Conservation (phyloP, 2,797 vertebrate genomes). For the Falco concolor region DNA sequence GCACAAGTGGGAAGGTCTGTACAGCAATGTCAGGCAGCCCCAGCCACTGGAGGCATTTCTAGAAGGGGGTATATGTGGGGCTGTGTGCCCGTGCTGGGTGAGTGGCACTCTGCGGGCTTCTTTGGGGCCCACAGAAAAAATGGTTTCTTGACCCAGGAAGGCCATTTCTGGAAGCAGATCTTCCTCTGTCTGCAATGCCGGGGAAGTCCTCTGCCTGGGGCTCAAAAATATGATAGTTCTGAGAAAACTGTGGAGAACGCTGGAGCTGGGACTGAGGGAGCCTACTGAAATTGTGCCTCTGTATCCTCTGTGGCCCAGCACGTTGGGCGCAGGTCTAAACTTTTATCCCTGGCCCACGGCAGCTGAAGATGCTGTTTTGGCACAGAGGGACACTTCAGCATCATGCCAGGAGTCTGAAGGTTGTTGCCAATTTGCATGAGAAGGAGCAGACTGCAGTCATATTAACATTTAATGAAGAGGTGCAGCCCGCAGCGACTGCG, state of each 20-base stretch:
- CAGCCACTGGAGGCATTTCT: not conserved
- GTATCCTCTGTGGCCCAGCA: not conserved
- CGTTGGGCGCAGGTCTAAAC: not conserved
- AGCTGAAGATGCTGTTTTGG: not conserved
- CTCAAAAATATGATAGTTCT: not conserved
- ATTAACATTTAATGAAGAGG: constrained; percentile 33
- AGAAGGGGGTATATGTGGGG: not conserved
- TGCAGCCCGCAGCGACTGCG: rapidly evolving
- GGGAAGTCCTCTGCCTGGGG: not conserved
- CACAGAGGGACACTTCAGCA: not conserved
- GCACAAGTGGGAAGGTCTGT: rapidly evolving
- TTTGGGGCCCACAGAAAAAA: not conserved
- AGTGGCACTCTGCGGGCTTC: not conserved
- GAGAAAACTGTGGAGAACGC: not conserved
- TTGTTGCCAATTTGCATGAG: not conserved
- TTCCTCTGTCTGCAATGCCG: not conserved
- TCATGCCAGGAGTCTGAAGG: not conserved
- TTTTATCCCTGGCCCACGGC: not conserved
- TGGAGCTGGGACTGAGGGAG: not conserved
- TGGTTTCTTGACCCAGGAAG: not conserved
- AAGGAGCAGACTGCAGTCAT: constrained; percentile 11
- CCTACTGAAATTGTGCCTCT: not conserved
- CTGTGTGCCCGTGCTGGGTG: rapidly evolving
- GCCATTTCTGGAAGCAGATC: not conserved
- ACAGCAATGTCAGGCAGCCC: not conserved